phyloP scores from a whole-genome alignment of 1,140 invertebrate genomes.

The Camponotus vicinus region DNA sequence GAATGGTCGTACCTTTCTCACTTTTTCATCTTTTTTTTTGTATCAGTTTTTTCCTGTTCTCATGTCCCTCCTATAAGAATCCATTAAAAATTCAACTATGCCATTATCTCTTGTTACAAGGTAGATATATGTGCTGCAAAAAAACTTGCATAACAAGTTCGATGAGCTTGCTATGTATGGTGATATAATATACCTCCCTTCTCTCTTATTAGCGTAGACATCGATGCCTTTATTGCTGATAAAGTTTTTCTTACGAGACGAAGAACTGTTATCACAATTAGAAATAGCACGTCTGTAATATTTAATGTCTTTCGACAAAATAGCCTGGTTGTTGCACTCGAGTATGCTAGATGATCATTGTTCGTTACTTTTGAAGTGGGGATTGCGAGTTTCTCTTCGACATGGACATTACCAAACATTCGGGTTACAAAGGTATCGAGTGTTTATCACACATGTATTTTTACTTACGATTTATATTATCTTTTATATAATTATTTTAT shows the following conservation, averaged over 20 bases:
- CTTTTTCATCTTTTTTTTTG: background rate
- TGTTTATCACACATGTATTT: background rate
- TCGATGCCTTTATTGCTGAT: background rate
- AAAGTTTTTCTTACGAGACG: background rate
- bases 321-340: background rate
- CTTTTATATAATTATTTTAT: background rate
- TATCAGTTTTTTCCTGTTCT: background rate
- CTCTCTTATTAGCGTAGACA: background rate
- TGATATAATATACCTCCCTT: background rate
- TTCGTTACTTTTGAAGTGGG: background rate
- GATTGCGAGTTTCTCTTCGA: background rate
- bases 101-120: background rate
- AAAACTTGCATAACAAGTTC: conserved; percentile 4
- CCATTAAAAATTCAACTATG: conserved; percentile 21
- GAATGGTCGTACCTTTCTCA: background rate
- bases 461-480: background rate
- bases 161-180: background rate
- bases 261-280: background rate
- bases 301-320: conserved; percentile 22
- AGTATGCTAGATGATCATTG: background rate
- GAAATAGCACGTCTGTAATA: background rate
- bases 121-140: background rate
- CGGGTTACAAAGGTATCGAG: conserved; percentile 18
- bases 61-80: background rate
- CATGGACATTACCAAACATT: conserved; percentile 1